A percentile compares a stretch with the other conserved stretches of the same genome.
Evolutionary conservation across 92 coral and sea anemone genomes (phyloP).

Genomic region (Actinernus sp.): DNA sequence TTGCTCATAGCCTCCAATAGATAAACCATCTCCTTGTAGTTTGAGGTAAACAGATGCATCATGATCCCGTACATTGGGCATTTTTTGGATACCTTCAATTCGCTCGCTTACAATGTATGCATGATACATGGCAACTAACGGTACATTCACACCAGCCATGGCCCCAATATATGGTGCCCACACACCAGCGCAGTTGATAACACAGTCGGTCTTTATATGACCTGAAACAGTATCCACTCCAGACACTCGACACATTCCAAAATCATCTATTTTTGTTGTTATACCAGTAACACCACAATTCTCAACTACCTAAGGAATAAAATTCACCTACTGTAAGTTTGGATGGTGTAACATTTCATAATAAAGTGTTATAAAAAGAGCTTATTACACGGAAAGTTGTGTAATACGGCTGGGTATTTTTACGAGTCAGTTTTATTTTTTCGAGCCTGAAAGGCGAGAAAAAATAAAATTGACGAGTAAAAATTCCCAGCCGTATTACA

Average conservation of each 20-base stretch:
- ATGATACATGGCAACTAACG: slow-evolving; percentile 95
- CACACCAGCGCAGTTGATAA: slow-evolving; percentile 92
- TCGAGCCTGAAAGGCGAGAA: too few species aligned
- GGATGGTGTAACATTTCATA: background rate
- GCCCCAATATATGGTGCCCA: slow-evolving; percentile 97
- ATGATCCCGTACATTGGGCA: slow-evolving; percentile 97
- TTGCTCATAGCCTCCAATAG: slow-evolving; percentile 94
- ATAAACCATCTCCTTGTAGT: slow-evolving; percentile 97
- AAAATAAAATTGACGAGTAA: too few species aligned
- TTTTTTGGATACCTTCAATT: slow-evolving; percentile 95
- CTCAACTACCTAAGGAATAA: slow-evolving; percentile 80
- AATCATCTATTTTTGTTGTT: slow-evolving; percentile 85
- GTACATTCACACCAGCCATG: slow-evolving; percentile 86
- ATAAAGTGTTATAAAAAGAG: background rate
- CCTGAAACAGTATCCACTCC: slow-evolving; percentile 88
- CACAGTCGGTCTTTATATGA: slow-evolving; percentile 77
- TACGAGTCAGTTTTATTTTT: too few species aligned
- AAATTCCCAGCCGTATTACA: too few species aligned
- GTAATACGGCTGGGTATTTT: too few species aligned
- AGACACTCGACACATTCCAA: slow-evolving; percentile 85
- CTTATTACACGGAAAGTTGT: too few species aligned
- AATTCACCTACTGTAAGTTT: background rate
- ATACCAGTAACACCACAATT: slow-evolving; percentile 92
- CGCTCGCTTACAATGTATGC: slow-evolving; percentile 95
- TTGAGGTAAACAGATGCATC: slow-evolving; percentile 95